Evolutionary conservation across 2,113 vertebrate species (phyloP).

Genomic region (Aramus guarauna): DNA sequence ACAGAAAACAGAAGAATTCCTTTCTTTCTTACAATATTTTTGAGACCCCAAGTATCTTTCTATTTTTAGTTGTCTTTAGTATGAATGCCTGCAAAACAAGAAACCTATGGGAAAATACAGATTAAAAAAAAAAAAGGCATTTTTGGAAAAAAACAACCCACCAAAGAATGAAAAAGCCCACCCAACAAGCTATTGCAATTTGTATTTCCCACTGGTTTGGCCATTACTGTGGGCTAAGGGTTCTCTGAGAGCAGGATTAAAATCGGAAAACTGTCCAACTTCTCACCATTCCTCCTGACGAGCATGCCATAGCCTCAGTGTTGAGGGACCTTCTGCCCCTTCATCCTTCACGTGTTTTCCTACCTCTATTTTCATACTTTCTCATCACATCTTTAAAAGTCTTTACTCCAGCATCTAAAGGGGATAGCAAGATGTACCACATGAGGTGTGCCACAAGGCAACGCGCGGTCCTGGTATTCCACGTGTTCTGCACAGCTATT

Average conservation of each 20-base stretch:
- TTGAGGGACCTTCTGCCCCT: not conserved
- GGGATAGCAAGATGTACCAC: not conserved
- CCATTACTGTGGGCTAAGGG: not conserved
- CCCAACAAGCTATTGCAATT: not conserved
- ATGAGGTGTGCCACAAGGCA: too few species aligned
- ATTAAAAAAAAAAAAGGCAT: not conserved
- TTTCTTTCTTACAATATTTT: not conserved
- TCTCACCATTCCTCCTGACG: not conserved
- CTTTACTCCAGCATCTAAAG: not conserved
- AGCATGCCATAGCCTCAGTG: fast-evolving
- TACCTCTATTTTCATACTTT: not conserved
- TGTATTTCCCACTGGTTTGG: not conserved
- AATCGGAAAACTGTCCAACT: not conserved
- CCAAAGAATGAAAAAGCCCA: not conserved
- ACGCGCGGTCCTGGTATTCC: not conserved
- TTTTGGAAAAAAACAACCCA: not conserved
- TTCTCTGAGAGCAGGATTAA: not conserved
- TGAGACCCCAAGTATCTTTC: not conserved
- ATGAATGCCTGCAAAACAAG: not conserved
- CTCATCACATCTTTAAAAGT: not conserved
- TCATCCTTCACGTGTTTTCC: fast-evolving
- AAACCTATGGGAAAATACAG: not conserved
- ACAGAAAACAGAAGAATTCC: not conserved
- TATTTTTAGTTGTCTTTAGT: not conserved
- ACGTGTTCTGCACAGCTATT: not conserved